A percentile compares a stretch with the other conserved stretches of the same genome.
phyloP scores from a whole-genome alignment of 2,797 vertebrate genomes.

The Microcaecilia unicolor region DNA sequence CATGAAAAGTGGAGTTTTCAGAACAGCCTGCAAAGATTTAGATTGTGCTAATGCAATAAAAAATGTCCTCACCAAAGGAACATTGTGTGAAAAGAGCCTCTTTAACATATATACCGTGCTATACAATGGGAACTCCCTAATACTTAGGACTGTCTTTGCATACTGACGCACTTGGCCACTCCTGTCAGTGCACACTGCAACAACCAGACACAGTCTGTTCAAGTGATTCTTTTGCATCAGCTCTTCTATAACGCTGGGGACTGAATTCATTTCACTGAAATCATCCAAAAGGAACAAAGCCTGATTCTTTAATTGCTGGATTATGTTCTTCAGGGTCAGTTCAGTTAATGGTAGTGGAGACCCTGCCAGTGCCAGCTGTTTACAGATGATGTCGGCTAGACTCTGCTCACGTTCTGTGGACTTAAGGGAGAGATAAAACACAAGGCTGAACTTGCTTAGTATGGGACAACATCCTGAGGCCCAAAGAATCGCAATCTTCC shows the following conservation, averaged over 20 bases:
- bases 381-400: slow-evolving; percentile 15
- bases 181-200: slow-evolving; percentile 10
- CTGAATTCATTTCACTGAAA: slow-evolving; percentile 7
- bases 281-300: slow-evolving; percentile 38
- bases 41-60: background rate
- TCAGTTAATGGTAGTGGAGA: slow-evolving; percentile 6
- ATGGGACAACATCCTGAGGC: slow-evolving; percentile 30
- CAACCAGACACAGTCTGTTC: slow-evolving; percentile 12
- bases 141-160: slow-evolving; percentile 7
- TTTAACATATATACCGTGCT: slow-evolving; percentile 14
- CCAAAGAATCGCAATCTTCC: slow-evolving; percentile 35
- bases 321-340: background rate
- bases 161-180: slow-evolving; percentile 7
- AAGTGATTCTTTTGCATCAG: slow-evolving; percentile 24
- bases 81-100: slow-evolving; percentile 7
- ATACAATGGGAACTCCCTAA: slow-evolving; percentile 15
- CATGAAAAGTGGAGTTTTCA: slow-evolving; percentile 1
- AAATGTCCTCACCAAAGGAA: background rate
- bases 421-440: slow-evolving; percentile 34
- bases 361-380: slow-evolving; percentile 15
- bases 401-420: background rate
- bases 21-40: background rate
- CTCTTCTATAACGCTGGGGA: slow-evolving; percentile 6
- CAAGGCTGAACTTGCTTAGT: slow-evolving; percentile 30
- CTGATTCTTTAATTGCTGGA: slow-evolving; percentile 16